Evolutionary conservation across 2,797 vertebrate genomes (phyloP), one percentile per base, ranked within the genome.

Genomic region (Gymnothorax javanicus): DNA sequence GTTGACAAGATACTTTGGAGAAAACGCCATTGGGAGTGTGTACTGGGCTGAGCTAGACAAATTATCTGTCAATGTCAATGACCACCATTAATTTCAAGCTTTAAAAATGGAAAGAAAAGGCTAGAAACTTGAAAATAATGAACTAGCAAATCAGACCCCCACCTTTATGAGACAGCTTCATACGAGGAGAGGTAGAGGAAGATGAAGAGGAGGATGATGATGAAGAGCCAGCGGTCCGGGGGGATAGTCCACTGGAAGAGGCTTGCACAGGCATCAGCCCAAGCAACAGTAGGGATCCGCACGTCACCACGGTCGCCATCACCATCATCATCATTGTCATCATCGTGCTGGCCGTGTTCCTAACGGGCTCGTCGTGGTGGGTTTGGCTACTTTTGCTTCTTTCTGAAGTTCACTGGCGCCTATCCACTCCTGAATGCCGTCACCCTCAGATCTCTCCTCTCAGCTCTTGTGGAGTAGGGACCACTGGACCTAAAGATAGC

Each of bases 101-200:
- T 43, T 27, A 0, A 58, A 50, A 5, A 17, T 43, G 50, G 25
- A 15, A 17, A 77, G n/a, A 7, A 77, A 33, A 50, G 73, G 73
- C 43, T 50, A 4, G 7, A 17, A 43, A 33, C 13, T 33, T 43
- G 27, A 62, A 64, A 71, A 57, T 9, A 83, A 25, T 9, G n/a
- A 50, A 57, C 57, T 60, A n/a, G 50, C 15, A 56, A 85, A 73
- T 17, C 82, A 52, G 11, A 67, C 83, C n/a, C 91, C 91, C 91
- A 96, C 96, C 96, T 96, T 96, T 96, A 88, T 96, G 95, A 2
- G 94, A 95, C 85, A 96, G 94, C 92, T 96, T 96, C 95, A 96
- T 96, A 56, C 96, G 94, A 0, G 96, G 95, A 69, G 95, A 96
- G n/a, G 95, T 92, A 13, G 93, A 88, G 0, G 27, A 2, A 20